phyloP scores from a whole-genome alignment of 2,888 invertebrate genomes.

The Orthosia cruda region DNA sequence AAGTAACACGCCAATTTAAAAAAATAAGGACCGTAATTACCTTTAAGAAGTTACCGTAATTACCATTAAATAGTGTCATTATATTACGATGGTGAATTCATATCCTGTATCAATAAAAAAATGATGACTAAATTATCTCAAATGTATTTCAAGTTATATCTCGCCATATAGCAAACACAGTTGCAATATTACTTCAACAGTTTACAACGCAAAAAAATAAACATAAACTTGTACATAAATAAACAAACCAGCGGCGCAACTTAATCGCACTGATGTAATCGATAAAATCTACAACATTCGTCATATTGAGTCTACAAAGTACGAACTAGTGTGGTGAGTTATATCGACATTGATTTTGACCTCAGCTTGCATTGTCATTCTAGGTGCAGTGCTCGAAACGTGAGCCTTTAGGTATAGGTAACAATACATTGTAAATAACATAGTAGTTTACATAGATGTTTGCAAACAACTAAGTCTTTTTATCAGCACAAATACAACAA shows the following conservation, averaged over 20 bases:
- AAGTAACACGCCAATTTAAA: background rate
- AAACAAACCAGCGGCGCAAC: conserved; percentile 25
- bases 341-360: conserved; percentile 69
- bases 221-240: conserved; percentile 7
- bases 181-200: conserved; percentile 17
- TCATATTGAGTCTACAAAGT: conserved; percentile 47
- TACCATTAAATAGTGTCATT: background rate
- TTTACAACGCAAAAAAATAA: background rate
- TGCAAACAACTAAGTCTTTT: conserved; percentile 4
- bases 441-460: conserved; percentile 3
- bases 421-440: conserved; percentile 7
- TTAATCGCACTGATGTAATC: conserved; percentile 66
- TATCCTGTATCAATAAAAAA: background rate
- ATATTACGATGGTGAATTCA: background rate
- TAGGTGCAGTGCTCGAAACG: conserved; percentile 30
- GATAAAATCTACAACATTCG: conserved; percentile 57
- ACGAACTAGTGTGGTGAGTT: conserved; percentile 61
- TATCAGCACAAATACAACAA: too few relatives aligned
- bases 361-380: conserved; percentile 52
- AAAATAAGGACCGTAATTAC: background rate
- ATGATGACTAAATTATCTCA: background rate
- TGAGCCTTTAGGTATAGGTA: conserved; percentile 13
- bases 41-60: background rate
- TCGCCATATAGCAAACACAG: background rate
- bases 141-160: conserved; percentile 15